These are phyloP conservation scores for Nycticebus coucang DNA, from an alignment of 2,113 vertebrate species.

Conservation along the genomic window DNA sequence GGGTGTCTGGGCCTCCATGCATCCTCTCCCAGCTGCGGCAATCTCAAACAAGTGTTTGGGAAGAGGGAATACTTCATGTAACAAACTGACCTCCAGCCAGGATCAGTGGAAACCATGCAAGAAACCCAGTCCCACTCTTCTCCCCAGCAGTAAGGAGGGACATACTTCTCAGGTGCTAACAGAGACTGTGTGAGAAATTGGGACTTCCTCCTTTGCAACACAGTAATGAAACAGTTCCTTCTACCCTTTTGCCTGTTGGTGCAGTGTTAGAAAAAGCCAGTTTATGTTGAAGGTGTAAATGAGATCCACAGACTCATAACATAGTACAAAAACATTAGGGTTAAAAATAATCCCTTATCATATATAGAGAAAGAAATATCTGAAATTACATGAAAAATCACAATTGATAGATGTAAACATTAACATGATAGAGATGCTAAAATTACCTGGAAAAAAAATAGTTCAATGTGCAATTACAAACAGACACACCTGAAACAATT, in stretches of 20 bases:
- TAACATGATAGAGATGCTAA: not conserved
- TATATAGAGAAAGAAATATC: not conserved
- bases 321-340: not conserved
- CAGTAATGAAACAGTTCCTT: not conserved
- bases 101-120: not conserved
- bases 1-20: fast-evolving
- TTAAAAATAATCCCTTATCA: not conserved
- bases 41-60: not conserved
- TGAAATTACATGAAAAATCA: not conserved
- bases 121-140: not conserved
- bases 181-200: not conserved
- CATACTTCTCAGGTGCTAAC: not conserved
- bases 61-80: not conserved
- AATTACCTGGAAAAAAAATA: not conserved
- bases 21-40: fast-evolving
- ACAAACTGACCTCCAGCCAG: not conserved
- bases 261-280: not conserved
- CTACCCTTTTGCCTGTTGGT: not conserved
- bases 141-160: not conserved
- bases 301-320: not conserved
- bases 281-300: not conserved
- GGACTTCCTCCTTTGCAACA: not conserved
- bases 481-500: not conserved
- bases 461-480: not conserved
- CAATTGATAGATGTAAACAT: not conserved